Evolutionary conservation across 1,140 invertebrate species (phyloP).

Genomic region (Varroa destructor): DNA sequence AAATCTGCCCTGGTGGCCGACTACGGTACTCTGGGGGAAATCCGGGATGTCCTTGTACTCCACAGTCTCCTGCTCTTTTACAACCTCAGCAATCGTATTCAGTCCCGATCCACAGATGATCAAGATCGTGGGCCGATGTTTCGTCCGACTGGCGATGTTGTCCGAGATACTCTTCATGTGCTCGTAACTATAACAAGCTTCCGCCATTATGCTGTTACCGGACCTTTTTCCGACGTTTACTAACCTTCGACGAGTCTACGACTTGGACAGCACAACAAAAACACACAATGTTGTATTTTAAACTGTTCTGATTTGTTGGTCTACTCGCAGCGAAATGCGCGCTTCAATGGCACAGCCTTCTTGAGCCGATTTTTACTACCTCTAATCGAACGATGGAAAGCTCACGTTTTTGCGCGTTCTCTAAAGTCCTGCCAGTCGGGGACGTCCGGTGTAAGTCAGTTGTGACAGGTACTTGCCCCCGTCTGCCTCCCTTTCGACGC

Average conservation of each 20-base stretch:
- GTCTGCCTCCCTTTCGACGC: no score
- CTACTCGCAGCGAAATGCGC: no score
- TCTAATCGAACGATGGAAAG: no score
- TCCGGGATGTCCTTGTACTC: conserved; percentile 32
- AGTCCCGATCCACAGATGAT: conserved; percentile 28
- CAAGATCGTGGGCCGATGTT: conserved; percentile 1
- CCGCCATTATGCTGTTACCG: conserved; percentile 1
- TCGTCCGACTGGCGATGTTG: conserved; percentile 9
- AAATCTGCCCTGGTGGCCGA: conserved; percentile 41
- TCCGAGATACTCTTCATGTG: conserved; percentile 20
- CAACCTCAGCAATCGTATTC: conserved; percentile 27
- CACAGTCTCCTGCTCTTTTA: conserved; percentile 28
- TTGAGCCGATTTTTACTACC: no score
- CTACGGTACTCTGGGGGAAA: conserved; percentile 36
- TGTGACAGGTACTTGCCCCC: no score
- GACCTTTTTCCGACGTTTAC: background rate
- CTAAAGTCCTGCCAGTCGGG: no score
- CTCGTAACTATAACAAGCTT: conserved; percentile 9
- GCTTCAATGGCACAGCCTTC: no score
- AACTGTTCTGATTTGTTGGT: no score
- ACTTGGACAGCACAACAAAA: no score
- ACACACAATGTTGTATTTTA: no score
- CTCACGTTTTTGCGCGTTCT: no score
- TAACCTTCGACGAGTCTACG: background rate
- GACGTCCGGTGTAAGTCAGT: no score